Base-by-base conservation (phyloP, 1,140 invertebrate species). In the Caenorhabditis latens region DNA sequence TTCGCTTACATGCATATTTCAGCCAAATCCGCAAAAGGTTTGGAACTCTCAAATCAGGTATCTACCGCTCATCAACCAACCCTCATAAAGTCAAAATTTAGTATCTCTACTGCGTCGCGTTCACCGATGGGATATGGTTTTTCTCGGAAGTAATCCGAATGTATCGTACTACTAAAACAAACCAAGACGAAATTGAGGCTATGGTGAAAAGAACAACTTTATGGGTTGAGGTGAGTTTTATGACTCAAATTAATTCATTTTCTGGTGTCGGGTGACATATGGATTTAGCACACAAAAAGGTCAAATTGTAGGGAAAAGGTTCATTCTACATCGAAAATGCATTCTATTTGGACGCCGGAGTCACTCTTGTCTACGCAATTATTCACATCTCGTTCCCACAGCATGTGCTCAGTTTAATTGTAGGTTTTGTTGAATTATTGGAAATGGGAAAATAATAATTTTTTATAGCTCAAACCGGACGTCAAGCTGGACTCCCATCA, bases 341-440 rank as follows among this genome's bases (percentile, higher is more conserved):
- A 61, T 85, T 89, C 53, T 85, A 85, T 84, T 53, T 65, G 21
- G 89, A 89, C 57, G 85, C 87, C 50, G 88, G 24, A 42, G 50
- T 89, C 42, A 71, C 85, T 19, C 65, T 89, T 32, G 11, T 58
- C 14, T 84, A 84, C 63, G 86, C 84, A 40, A 50, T 89, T 57
- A 65, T 89, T 71, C 88, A 89, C 67, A 90, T 86, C 50, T 87
- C 89, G 43, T 89, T 89, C 79, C 89, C 89, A 19, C 65, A 84
- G 40, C 88, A 89, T 48, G 84, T 89, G 19, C 88, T 89, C 24
- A 89, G 90, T 48, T 86, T 89, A 50, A 84, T 89, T n/a, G 88
- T 89, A 58, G 50, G 88, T 85, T 24, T 42, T 2, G n/a, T n/a
- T 53, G 19, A 58, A 21, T 57, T 2, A 63, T 42, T 42, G 5